Percentiles rank a stretch among this genome's conserved stretches.
These are phyloP conservation scores for Xanthorhoe spadicearia DNA, from an alignment of 2,888 invertebrate species.

Conservation along the genomic window DNA sequence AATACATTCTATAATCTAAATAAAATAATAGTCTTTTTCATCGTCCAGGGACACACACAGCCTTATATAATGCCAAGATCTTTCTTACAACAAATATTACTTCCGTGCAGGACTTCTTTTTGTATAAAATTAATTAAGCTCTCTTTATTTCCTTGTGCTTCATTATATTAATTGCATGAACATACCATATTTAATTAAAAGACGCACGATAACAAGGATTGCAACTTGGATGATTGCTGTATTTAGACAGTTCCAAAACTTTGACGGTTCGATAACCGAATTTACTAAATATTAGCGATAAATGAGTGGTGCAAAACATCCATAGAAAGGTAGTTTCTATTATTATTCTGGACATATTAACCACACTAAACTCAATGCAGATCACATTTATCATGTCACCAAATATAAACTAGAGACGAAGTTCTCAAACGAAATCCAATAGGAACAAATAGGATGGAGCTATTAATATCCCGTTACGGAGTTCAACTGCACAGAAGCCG, in stretches of 20 bases:
- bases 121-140: background rate
- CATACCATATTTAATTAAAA: background rate
- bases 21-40: too few relatives aligned
- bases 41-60: too few relatives aligned
- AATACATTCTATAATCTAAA: too few relatives aligned
- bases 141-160: background rate
- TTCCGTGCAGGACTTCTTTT: background rate
- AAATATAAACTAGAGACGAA: constrained; percentile 15
- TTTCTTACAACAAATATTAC: background rate
- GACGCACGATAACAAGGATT: too few relatives aligned
- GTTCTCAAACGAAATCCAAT: constrained; percentile 29
- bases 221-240: too few relatives aligned
- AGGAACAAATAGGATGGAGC: constrained; percentile 31
- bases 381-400: background rate
- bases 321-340: background rate
- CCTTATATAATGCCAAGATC: too few relatives aligned
- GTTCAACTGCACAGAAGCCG: constrained; percentile 27
- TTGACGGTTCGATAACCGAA: too few relatives aligned
- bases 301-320: background rate
- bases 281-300: too few relatives aligned
- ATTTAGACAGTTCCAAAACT: too few relatives aligned
- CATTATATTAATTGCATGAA: background rate
- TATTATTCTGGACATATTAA: background rate
- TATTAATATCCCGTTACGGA: constrained; percentile 36
- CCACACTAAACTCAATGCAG: background rate